Conservation (phyloP, 2,797 vertebrate species). For the Oryzias sinensis region DNA sequence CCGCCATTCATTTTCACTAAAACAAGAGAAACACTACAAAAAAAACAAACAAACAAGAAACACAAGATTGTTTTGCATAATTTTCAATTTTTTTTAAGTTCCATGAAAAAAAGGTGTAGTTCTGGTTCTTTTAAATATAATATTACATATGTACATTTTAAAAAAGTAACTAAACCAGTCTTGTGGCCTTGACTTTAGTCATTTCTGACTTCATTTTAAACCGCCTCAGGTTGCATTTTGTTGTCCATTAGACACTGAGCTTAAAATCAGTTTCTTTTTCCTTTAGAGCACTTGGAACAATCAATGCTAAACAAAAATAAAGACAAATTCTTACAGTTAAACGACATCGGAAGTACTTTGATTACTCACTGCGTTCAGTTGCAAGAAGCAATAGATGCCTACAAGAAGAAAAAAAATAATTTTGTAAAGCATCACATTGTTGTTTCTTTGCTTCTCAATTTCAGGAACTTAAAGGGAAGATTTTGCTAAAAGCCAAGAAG, state of each 20-base stretch:
- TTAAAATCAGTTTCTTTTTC: constrained; percentile 45
- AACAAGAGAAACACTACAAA: too few species aligned
- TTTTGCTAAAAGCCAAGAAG: constrained; percentile 93
- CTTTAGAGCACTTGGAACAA: constrained; percentile 57
- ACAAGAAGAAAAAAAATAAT: constrained; percentile 7
- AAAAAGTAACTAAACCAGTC: too few species aligned
- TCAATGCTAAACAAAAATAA: constrained; percentile 49
- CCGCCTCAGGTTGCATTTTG: background rate
- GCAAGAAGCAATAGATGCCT: constrained; percentile 17
- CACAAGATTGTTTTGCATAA: too few species aligned
- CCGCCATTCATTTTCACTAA: background rate
- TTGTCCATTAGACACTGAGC: constrained; percentile 8
- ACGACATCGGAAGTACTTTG: too few species aligned
- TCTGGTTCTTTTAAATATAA: too few species aligned
- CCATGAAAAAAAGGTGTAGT: too few species aligned
- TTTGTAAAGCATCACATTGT: too few species aligned
- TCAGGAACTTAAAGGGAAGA: constrained; percentile 87
- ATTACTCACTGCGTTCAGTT: constrained; percentile 31
- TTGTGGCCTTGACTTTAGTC: background rate
- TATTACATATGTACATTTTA: too few species aligned
- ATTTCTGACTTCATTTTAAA: constrained; percentile 3
- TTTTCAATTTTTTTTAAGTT: too few species aligned
- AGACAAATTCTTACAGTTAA: constrained; percentile 17
- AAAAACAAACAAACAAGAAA: too few species aligned
- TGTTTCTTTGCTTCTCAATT: background rate